Evolutionary conservation across 2,113 vertebrate genomes (phyloP), one percentile per base, ranked within the genome.

Genomic region (Halichoerus grypus): DNA sequence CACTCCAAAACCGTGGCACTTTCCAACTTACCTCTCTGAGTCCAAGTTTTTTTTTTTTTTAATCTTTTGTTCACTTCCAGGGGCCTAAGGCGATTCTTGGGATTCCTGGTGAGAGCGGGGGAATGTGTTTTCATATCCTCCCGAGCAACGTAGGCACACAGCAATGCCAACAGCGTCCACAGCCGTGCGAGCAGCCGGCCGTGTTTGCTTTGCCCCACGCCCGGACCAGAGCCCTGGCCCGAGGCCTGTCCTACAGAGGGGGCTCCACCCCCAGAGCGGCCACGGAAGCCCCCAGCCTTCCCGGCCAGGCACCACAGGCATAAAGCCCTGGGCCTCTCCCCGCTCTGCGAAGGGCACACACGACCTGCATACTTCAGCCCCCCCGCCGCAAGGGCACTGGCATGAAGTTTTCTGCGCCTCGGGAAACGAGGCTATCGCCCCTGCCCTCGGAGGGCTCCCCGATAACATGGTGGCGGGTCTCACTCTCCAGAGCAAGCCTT

Each of bases 1-100:
- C 15, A 21, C 49, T 93, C 74, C 31, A 92, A 87, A 95, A 46
- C n/a, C 3, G 9, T 4, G 1, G 39, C 5, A 77, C 42, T 67
- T 80, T 74, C 49, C 71, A 88, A 53, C 13, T 67, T 82, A 53
- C 11, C 67, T 39, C 16, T 7, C 28, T 36, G 39, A 65, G 33
- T 51, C 74, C 57, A 69, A 55, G 7, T 67, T 16, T 77, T 91
- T 87, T 7, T 15, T 67, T 16, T 77, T 91, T 87, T 9, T 12
- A 51, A 55, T 82, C 24, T 77, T 90, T 63, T 31, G 19, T 89
- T 97, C 42, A 55, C 31, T 84, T 88, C 67, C 19, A 77, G 81
- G 84, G 77, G 42, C 61, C 61, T 49, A 63, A 31, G 26, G 39
- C 42, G 63, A 71, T 67, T 94, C 76, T 59, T 26, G 36, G 28